Conservation (phyloP, 1,140 invertebrate species). For the Solen grandis region DNA sequence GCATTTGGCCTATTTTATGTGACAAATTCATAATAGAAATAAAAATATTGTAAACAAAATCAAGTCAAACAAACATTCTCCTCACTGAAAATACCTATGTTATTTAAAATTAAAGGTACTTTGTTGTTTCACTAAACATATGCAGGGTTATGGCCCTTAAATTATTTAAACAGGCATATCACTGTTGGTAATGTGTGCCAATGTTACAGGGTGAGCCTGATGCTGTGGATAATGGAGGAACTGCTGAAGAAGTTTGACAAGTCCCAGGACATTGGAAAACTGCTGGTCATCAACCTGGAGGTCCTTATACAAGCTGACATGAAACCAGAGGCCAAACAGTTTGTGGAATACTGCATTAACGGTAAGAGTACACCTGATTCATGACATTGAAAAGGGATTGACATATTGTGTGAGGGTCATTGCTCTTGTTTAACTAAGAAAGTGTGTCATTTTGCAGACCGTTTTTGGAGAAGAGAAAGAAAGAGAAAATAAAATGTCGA, state of each 20-base stretch:
- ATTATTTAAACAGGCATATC: too few species aligned
- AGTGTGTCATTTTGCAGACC: neutral
- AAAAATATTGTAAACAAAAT: too few species aligned
- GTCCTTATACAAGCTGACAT: slow-evolving; percentile 62
- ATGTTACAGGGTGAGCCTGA: slow-evolving; percentile 60
- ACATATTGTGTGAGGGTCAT: neutral
- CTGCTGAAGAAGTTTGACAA: slow-evolving; percentile 68
- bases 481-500: too few species aligned
- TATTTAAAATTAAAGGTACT: too few species aligned
- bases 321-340: slow-evolving; percentile 63
- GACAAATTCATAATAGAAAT: too few species aligned
- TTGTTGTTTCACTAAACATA: too few species aligned
- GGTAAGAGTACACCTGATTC: slow-evolving; percentile 58
- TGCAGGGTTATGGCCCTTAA: too few species aligned
- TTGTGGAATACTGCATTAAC: slow-evolving; percentile 71
- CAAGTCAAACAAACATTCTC: too few species aligned
- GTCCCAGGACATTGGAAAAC: slow-evolving; percentile 64
- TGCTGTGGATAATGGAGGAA: slow-evolving; percentile 57
- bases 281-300: slow-evolving; percentile 67
- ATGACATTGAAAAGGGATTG: neutral
- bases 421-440: neutral
- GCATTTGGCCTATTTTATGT: too few species aligned
- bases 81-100: too few species aligned
- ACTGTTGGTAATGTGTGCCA: too few species aligned
- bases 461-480: too few species aligned